Evolutionary conservation across 2,797 vertebrate species (phyloP).

Genomic region (Stomatorhinus walkeri): DNA sequence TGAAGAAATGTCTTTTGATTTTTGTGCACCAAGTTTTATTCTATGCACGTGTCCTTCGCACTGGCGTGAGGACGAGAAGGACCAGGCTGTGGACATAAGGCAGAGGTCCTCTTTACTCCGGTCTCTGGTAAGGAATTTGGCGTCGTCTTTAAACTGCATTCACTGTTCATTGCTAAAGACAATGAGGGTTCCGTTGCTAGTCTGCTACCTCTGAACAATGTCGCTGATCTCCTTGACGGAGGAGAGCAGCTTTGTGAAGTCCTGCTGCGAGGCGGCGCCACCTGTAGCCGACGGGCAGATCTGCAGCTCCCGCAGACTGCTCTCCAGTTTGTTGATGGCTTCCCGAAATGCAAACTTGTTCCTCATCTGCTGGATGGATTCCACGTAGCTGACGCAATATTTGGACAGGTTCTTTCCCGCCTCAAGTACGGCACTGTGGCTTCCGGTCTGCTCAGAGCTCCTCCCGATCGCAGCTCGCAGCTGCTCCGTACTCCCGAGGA

Average conservation of each 20-base stretch:
- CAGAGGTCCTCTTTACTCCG: background rate
- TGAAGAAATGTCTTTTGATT: conserved; percentile 22
- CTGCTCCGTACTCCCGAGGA: conserved; percentile 79
- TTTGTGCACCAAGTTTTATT: conserved; percentile 42
- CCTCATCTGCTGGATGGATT: conserved; percentile 98
- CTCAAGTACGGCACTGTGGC: conserved; percentile 88
- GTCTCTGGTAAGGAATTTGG: background rate
- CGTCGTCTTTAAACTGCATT: background rate
- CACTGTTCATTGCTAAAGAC: background rate
- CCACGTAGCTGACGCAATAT: conserved; percentile 87
- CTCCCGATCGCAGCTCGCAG: conserved; percentile 79
- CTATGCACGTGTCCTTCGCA: conserved; percentile 25
- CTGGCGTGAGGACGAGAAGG: background rate
- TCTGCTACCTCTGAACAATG: conserved; percentile 96
- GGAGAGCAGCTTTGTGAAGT: conserved; percentile 93
- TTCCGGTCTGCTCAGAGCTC: conserved; percentile 87
- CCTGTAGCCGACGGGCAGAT: conserved; percentile 81
- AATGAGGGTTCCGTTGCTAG: conserved; percentile 63
- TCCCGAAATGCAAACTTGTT: conserved; percentile 97
- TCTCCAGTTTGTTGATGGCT: conserved; percentile 97
- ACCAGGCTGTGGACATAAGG: background rate
- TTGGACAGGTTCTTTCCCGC: conserved; percentile 95
- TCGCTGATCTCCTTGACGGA: conserved; percentile 96
- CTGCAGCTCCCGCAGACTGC: conserved; percentile 84
- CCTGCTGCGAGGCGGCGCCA: conserved; percentile 77